phyloP scores from a whole-genome alignment of 2,888 invertebrate species.

The Tricholauxania praeusta region DNA sequence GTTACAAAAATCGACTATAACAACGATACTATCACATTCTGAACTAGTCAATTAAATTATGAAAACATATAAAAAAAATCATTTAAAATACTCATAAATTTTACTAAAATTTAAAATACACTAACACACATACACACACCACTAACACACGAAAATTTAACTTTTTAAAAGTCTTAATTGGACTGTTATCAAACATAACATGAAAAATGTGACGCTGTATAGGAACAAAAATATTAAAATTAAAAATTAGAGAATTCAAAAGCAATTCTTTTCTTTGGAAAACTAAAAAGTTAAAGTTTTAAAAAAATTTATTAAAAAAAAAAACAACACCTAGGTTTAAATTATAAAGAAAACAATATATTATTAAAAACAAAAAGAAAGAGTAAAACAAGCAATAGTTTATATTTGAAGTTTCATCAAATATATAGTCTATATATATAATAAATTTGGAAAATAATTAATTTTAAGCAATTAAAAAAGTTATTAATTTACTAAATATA shows the following conservation, averaged over 20 bases:
- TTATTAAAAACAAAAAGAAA: slow-evolving; percentile 29
- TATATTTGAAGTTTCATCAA: slow-evolving; percentile 33
- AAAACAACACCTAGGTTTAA: neutral
- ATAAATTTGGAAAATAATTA: neutral
- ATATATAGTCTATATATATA: neutral
- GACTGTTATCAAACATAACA: neutral
- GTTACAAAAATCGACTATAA: neutral
- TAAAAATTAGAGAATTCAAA: slow-evolving; percentile 47
- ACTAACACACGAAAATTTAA: neutral
- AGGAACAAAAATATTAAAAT: slow-evolving; percentile 47
- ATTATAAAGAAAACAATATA: slow-evolving; percentile 31
- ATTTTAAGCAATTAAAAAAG: slow-evolving; percentile 12
- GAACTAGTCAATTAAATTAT: slow-evolving; percentile 27
- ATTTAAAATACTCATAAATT: neutral
- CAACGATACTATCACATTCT: slow-evolving; percentile 26
- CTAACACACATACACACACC: slow-evolving; percentile 4
- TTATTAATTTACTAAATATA: slow-evolving; percentile 3
- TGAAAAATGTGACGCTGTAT: neutral
- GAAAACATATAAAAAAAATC: neutral
- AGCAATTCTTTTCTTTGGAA: slow-evolving; percentile 60
- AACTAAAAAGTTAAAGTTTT: slow-evolving; percentile 45
- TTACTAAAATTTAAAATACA: slow-evolving; percentile 15
- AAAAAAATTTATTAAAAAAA: slow-evolving; percentile 30
- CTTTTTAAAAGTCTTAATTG: neutral
- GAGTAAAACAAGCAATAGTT: slow-evolving; percentile 26